Conservation (phyloP, 2,797 vertebrate species). For the Sylvia borin region DNA sequence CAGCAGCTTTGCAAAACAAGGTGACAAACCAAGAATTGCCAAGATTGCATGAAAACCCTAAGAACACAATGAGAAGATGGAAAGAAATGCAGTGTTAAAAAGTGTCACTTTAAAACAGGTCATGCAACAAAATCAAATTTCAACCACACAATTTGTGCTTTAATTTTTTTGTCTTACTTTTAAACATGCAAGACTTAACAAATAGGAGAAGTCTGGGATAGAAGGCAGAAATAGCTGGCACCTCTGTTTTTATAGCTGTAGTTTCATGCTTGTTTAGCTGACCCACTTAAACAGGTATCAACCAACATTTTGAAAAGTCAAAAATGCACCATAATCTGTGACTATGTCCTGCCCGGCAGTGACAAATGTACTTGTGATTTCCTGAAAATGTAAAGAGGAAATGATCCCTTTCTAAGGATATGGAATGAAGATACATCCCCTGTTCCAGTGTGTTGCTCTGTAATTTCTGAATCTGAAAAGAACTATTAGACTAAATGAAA, state of each 20-base stretch:
- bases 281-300: background rate
- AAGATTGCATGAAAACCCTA: slow-evolving; percentile 85
- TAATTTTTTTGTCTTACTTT: background rate
- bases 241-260: background rate
- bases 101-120: background rate
- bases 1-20: slow-evolving; percentile 83
- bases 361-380: background rate
- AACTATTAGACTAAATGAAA: background rate
- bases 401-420: background rate
- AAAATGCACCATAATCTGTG: background rate
- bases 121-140: background rate
- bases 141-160: background rate
- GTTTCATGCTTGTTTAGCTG: background rate
- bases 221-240: background rate
- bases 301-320: background rate
- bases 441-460: background rate
- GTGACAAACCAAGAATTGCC: slow-evolving; percentile 85
- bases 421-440: background rate
- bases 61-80: background rate
- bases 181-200: background rate
- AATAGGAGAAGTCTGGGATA: background rate
- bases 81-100: background rate
- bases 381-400: background rate
- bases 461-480: background rate
- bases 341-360: background rate